Evolutionary conservation across 2,113 vertebrate genomes (phyloP), one percentile per base, ranked within the genome.

Genomic region (Tonatia bakeri): DNA sequence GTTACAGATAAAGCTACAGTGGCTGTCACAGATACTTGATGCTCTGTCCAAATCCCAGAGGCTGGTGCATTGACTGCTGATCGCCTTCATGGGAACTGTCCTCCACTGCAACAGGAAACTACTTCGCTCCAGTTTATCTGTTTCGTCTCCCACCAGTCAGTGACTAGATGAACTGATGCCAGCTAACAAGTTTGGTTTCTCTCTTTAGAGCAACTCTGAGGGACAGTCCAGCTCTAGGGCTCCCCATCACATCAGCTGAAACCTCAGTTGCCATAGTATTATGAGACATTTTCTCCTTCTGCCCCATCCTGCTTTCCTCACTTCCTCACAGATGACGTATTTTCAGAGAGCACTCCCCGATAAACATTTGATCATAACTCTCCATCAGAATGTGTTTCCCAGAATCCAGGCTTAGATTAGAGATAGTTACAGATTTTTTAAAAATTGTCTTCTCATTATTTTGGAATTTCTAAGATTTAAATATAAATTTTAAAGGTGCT

Each of bases 261-360:
- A 31, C 12, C 16, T 87, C 19, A 67, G 24, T 1, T 17, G 28
- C 28, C n/a, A 1, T 1, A 0, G 31, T 1, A 0, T 3, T 3
- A 4, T 3, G 1, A 14, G 28, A 1, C 24, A 19, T 26, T 43
- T 59, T 7, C 36, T 52, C 3, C 73, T 31, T 52, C 19, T 67
- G 59, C n/a, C n/a, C 16, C 17, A 16, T 11, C 15, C 15, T 72
- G 28, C 10, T 14, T 40, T 59, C 31, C 56, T 61, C 20, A 10
- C 9, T 65, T 28, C 20, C n/a, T 69, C 43, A 36, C n/a, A 45
- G 47, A 50, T 13, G 16, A 64, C 5, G 12, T 5, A 15, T 38
- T n/a, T 87, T 45, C 72, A 65, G 76, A 91, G 20, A 72, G 26
- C 65, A 67, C 26, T 26, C 7, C 26, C 33, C 31, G 20, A 12